Conservation (phyloP, 2,888 invertebrate genomes). For the Pammene fasciana region DNA sequence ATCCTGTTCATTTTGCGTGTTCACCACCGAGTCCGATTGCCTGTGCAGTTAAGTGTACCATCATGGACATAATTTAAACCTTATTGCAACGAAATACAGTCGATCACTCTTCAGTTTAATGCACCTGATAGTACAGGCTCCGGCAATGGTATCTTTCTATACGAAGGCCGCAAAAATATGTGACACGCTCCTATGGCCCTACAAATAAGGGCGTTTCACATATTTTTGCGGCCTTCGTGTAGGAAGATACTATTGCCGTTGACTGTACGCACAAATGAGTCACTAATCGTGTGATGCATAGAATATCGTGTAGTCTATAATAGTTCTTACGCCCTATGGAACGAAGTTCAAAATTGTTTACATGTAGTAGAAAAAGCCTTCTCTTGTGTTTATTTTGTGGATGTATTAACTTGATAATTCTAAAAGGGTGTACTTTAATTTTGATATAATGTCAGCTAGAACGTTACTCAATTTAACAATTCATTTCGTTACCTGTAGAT, state of each 20-base stretch:
- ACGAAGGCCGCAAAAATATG: too few species aligned
- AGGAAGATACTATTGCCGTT: too few species aligned
- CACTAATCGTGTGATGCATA: conserved; percentile 18
- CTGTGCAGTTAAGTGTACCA: background rate
- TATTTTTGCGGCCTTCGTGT: too few species aligned
- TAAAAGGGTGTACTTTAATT: conserved; percentile 4
- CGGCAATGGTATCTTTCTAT: too few species aligned
- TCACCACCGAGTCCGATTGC: conserved; percentile 9
- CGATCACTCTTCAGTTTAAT: background rate
- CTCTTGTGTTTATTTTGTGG: conserved; percentile 18
- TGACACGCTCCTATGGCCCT: too few species aligned
- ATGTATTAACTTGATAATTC: conserved; percentile 1
- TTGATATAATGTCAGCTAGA: background rate
- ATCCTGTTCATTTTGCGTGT: conserved; percentile 3
- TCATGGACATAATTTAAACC: background rate
- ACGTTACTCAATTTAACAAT: background rate
- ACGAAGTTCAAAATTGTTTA: background rate
- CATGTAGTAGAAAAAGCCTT: conserved; percentile 2
- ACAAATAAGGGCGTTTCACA: too few species aligned
- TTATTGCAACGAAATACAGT: background rate
- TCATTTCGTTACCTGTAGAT: background rate
- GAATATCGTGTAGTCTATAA: background rate
- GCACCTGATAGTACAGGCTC: background rate
- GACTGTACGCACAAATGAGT: conserved; percentile 7
- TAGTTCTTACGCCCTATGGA: background rate